These are phyloP conservation scores for Sanderia malayensis DNA, from an alignment of 30 jellyfish, hydroid and myxozoan genomes.

Conservation along the genomic window DNA sequence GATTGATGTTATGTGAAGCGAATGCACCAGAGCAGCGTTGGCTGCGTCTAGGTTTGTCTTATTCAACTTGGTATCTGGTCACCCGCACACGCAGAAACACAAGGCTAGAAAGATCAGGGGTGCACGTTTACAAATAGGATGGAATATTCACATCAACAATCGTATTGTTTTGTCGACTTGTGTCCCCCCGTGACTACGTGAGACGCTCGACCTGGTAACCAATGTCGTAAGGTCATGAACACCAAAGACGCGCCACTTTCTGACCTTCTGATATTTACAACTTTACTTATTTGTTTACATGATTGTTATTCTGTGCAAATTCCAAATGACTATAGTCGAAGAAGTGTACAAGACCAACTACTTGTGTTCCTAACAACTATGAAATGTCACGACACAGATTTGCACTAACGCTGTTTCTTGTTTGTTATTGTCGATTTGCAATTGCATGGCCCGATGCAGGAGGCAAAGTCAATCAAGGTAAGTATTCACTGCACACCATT, in stretches of 20 bases:
- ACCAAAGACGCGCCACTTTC: constrained; percentile 40
- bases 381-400: constrained; percentile 30
- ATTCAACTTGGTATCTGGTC: not conserved
- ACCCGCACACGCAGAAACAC: not conserved
- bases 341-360: no score
- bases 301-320: not conserved
- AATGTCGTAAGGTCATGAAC: constrained; percentile 66
- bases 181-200: constrained; percentile 3
- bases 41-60: not conserved
- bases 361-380: constrained; percentile 2
- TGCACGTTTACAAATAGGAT: no score
- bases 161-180: no score
- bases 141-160: no score
- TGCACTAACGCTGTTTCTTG: not conserved
- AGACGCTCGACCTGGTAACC: constrained; percentile 48
- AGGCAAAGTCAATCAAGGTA: constrained; percentile 21
- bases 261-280: constrained; percentile 10
- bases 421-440: constrained; percentile 5
- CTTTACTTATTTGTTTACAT: constrained; percentile 2
- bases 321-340: constrained; percentile 4
- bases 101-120: not conserved
- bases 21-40: not conserved
- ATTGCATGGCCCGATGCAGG: constrained; percentile 14
- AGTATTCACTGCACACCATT: constrained; percentile 36
- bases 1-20: not conserved